Conservation (phyloP, 2,797 vertebrate species). For the Anniella stebbinsi region DNA sequence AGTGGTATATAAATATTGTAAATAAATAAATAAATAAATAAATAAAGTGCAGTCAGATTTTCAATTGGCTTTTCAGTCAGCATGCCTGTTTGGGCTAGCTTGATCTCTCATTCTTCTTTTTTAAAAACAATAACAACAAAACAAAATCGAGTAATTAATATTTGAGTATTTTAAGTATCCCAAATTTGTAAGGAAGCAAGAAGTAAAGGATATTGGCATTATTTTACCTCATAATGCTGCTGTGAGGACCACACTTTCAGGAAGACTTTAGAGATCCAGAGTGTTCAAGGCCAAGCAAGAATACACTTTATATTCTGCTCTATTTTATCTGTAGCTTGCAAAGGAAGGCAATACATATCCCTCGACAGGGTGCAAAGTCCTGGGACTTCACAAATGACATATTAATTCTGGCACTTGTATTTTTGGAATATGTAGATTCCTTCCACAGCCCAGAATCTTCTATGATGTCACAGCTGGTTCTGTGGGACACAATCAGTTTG, state of each 20-base stretch:
- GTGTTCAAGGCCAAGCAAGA: background rate
- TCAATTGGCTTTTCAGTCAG: constrained; percentile 5
- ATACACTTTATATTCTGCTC: background rate
- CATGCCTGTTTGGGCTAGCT: background rate
- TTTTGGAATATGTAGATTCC: background rate
- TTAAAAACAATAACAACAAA: too few relatives aligned
- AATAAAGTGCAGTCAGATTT: background rate
- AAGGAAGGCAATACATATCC: background rate
- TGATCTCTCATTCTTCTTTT: background rate
- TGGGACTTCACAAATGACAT: background rate
- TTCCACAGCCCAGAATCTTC: background rate
- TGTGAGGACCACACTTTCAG: background rate
- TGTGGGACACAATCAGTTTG: background rate
- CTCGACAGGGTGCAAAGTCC: background rate
- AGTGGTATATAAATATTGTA: too few relatives aligned
- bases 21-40: too few relatives aligned
- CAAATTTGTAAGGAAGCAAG: background rate
- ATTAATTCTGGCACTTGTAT: background rate
- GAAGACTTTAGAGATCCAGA: background rate
- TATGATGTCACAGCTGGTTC: background rate
- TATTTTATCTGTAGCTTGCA: background rate
- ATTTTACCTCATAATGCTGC: background rate
- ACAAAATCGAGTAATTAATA: too few relatives aligned
- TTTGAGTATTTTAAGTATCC: background rate
- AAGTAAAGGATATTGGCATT: background rate